Conservation (phyloP, 2,797 vertebrate genomes). For the Luscinia luscinia region DNA sequence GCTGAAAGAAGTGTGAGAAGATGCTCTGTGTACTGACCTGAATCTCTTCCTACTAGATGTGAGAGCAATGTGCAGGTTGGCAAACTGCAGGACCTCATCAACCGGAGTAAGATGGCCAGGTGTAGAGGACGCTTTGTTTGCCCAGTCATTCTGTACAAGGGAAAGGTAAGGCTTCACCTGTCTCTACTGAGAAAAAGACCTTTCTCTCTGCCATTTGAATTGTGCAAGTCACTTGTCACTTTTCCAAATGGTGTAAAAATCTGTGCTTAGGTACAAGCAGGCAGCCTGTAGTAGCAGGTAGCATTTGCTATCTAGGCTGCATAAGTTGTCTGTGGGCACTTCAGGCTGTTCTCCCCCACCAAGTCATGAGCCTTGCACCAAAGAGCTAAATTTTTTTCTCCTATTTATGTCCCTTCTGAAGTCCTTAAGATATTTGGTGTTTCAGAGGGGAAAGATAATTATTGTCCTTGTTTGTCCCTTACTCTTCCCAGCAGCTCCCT, state of each 20-base stretch:
- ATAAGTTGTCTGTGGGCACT: not conserved
- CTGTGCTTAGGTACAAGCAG: not conserved
- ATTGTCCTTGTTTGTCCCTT: not conserved
- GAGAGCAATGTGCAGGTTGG: conserved; percentile 91
- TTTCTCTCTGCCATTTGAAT: not conserved
- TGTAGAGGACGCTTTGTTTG: conserved; percentile 96
- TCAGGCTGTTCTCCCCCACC: not conserved
- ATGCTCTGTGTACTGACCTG: not conserved
- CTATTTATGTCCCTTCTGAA: not conserved
- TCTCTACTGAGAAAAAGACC: not conserved
- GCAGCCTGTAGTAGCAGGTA: not conserved
- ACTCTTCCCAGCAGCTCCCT: not conserved
- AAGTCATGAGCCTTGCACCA: not conserved
- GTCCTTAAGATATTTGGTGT: not conserved
- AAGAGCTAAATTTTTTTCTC: not conserved
- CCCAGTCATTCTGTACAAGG: conserved; percentile 96
- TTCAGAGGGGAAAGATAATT: not conserved
- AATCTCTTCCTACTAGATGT: conserved; percentile 78
- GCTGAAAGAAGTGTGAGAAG: rapidly evolving
- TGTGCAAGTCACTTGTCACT: not conserved
- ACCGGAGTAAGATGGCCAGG: conserved; percentile 93
- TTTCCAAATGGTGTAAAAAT: not conserved
- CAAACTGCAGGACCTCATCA: conserved; percentile 94
- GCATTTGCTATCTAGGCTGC: not conserved
- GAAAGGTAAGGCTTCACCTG: conserved; percentile 84